Evolutionary conservation across 1,140 invertebrate species (phyloP).

Genomic region (Manduca sexta): DNA sequence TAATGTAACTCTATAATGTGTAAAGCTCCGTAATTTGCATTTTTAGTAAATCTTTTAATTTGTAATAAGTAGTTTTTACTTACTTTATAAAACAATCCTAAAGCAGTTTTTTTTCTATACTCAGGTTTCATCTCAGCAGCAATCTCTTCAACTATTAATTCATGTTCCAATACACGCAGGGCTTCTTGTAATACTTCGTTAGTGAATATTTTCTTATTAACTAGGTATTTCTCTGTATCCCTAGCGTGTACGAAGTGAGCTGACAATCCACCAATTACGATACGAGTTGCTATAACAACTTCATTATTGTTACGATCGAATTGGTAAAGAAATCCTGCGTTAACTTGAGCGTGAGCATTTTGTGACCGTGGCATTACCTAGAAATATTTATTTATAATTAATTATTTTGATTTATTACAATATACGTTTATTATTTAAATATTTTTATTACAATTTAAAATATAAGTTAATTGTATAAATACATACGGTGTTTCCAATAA

Average conservation of each 20-base stretch:
- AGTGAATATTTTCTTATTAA: slow-evolving; percentile 70
- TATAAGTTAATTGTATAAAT: no score
- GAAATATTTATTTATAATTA: slow-evolving; percentile 9
- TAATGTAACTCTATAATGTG: no score
- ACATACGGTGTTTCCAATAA: no score
- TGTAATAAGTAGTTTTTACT: slow-evolving; percentile 2
- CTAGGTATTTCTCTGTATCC: slow-evolving; percentile 77
- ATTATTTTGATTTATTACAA: no score
- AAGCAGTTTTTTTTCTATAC: slow-evolving; percentile 77
- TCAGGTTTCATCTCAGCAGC: slow-evolving; percentile 76
- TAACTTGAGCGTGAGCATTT: slow-evolving; percentile 83
- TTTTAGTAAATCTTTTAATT: no score
- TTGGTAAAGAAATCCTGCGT: slow-evolving; percentile 80
- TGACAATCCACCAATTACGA: slow-evolving; percentile 78
- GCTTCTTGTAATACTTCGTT: slow-evolving; percentile 71
- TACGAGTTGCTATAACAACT: slow-evolving; percentile 65
- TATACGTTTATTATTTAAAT: no score
- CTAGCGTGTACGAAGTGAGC: slow-evolving; percentile 79
- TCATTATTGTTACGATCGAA: slow-evolving; percentile 53
- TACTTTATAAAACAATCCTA: slow-evolving; percentile 83
- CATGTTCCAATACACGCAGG: slow-evolving; percentile 73
- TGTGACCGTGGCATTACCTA: slow-evolving; percentile 80
- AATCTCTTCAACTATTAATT: slow-evolving; percentile 77
- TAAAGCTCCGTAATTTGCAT: no score
- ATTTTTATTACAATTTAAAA: no score